Evolutionary conservation across 2,797 vertebrate species (phyloP).

Genomic region (Lacerta agilis): DNA sequence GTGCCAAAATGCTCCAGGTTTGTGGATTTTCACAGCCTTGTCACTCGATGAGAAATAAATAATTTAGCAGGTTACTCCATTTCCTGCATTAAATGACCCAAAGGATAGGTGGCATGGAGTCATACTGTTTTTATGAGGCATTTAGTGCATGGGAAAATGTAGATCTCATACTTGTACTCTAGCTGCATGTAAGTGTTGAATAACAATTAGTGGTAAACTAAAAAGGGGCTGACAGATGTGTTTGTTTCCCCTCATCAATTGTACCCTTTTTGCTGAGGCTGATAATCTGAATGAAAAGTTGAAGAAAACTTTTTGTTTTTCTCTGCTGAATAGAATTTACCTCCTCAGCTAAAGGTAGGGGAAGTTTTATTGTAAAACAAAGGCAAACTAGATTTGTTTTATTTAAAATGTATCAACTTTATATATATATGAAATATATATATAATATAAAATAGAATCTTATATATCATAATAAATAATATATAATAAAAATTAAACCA

Average conservation of each 20-base stretch:
- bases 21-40: background rate
- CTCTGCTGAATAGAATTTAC: background rate
- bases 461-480: too few relatives aligned
- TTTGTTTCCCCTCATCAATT: background rate
- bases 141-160: background rate
- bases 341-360: background rate
- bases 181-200: background rate
- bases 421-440: too few relatives aligned
- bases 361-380: background rate
- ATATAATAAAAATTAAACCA: background rate
- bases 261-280: background rate
- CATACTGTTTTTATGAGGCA: background rate
- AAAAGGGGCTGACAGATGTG: background rate
- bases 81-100: background rate
- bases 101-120: background rate
- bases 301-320: background rate
- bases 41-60: background rate
- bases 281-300: background rate
- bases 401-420: background rate
- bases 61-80: background rate
- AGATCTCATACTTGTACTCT: background rate
- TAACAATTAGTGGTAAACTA: background rate
- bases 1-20: background rate
- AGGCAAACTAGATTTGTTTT: background rate
- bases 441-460: too few relatives aligned